Evolutionary conservation across 1,140 invertebrate species (phyloP).

Genomic region (Drosophila lacteicornis): DNA sequence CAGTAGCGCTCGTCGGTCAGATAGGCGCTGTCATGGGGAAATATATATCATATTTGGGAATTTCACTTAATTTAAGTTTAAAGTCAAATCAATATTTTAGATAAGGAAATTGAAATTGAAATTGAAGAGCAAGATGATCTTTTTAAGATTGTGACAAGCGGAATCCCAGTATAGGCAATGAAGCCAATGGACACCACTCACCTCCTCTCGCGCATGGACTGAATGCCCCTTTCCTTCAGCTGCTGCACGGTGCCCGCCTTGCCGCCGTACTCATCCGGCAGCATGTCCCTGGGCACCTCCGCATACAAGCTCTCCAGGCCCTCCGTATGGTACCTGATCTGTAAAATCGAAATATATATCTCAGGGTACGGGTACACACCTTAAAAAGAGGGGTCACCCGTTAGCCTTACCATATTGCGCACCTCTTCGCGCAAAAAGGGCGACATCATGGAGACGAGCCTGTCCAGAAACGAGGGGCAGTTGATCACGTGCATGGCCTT

Average conservation of each 20-base stretch:
- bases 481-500: slow-evolving; percentile 91
- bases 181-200: slow-evolving; percentile 12
- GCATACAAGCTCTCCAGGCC: slow-evolving; percentile 87
- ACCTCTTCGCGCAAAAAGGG: slow-evolving; percentile 89
- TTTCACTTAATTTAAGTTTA: background rate
- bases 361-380: too few species aligned
- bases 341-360: slow-evolving; percentile 1
- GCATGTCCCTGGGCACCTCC: slow-evolving; percentile 87
- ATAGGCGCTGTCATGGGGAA: slow-evolving; percentile 52
- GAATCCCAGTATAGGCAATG: too few species aligned
- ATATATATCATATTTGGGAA: background rate
- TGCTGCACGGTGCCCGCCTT: slow-evolving; percentile 86
- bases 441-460: slow-evolving; percentile 87
- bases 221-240: slow-evolving; percentile 86
- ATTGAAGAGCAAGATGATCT: background rate
- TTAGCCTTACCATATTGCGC: slow-evolving; percentile 60
- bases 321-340: slow-evolving; percentile 88
- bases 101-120: too few species aligned
- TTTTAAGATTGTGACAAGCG: background rate
- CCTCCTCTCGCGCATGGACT: slow-evolving; percentile 70
- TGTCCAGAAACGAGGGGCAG: slow-evolving; percentile 87
- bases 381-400: too few species aligned
- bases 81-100: too few species aligned
- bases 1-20: slow-evolving; percentile 72
- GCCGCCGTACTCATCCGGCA: slow-evolving; percentile 89